phyloP scores from a whole-genome alignment of 2,888 invertebrate species.

The Drosophila tanythrix region DNA sequence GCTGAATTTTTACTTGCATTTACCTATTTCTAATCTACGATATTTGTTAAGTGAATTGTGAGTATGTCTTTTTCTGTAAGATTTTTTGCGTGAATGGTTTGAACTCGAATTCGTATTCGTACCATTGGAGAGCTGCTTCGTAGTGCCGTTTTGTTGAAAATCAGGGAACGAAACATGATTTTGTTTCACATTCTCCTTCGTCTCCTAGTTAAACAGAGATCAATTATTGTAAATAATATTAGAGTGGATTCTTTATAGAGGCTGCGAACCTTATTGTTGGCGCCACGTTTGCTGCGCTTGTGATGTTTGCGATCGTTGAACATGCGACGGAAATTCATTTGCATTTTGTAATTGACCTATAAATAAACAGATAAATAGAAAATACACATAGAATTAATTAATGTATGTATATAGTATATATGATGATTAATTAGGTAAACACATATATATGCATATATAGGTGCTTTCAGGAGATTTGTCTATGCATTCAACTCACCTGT shows the following conservation, averaged over 20 bases:
- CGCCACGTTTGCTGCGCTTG: slow-evolving; percentile 92
- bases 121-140: slow-evolving; percentile 94
- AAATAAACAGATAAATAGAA: slow-evolving; percentile 34
- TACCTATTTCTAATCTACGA: slow-evolving; percentile 86
- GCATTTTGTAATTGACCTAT: slow-evolving; percentile 92
- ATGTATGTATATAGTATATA: not conserved
- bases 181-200: slow-evolving; percentile 91
- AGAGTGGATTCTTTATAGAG: not conserved
- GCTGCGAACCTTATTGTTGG: slow-evolving; percentile 89
- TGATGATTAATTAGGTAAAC: not conserved
- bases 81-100: slow-evolving; percentile 88
- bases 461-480: slow-evolving; percentile 70
- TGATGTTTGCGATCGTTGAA: slow-evolving; percentile 94
- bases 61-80: slow-evolving; percentile 85
- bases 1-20: slow-evolving; percentile 69
- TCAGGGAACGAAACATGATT: slow-evolving; percentile 96
- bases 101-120: slow-evolving; percentile 90
- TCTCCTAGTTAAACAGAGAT: slow-evolving; percentile 43
- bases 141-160: slow-evolving; percentile 95
- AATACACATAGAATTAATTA: not conserved
- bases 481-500: slow-evolving; percentile 86
- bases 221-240: no score
- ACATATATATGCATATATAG: not conserved
- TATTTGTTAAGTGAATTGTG: slow-evolving; percentile 86
- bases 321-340: slow-evolving; percentile 94